Percentiles rank a stretch among this genome's conserved stretches.
Evolutionary conservation across 2,797 vertebrate genomes (phyloP).

Genomic region (Takifugu rubripes): DNA sequence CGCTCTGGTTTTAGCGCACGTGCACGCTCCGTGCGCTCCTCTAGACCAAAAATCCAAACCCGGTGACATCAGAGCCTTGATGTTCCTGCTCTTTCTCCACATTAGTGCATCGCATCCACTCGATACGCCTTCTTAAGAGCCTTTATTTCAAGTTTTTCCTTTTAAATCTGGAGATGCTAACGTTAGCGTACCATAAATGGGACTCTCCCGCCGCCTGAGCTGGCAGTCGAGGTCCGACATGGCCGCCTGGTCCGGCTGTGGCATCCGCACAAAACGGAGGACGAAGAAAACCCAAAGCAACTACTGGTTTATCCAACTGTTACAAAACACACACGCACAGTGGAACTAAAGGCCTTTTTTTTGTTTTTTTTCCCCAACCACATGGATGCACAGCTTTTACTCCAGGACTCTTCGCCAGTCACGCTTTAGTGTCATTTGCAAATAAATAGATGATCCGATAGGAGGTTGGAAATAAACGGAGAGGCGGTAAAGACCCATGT

Average conservation of each 20-base stretch:
- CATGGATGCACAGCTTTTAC: slow-evolving; percentile 44
- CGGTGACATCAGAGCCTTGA: slow-evolving; percentile 35
- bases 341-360: slow-evolving; percentile 50
- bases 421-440: slow-evolving; percentile 44
- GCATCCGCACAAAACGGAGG: slow-evolving; percentile 42
- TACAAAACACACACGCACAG: slow-evolving; percentile 49
- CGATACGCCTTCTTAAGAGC: slow-evolving; percentile 47
- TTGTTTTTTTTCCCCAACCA: slow-evolving; percentile 23
- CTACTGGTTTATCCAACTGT: slow-evolving; percentile 43
- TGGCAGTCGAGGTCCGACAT: slow-evolving; percentile 32
- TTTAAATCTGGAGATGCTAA: slow-evolving; percentile 42
- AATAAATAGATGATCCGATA: slow-evolving; percentile 48
- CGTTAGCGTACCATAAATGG: slow-evolving; percentile 45
- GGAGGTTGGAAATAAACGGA: slow-evolving; percentile 29
- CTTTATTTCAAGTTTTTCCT: slow-evolving; percentile 45
- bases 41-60: slow-evolving; percentile 44
- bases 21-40: slow-evolving; percentile 22
- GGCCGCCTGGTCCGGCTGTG: slow-evolving; percentile 43
- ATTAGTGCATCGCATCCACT: slow-evolving; percentile 39
- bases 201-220: slow-evolving; percentile 33
- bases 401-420: slow-evolving; percentile 33
- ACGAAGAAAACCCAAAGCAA: slow-evolving; percentile 38
- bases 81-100: slow-evolving; percentile 27
- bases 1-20: slow-evolving; percentile 51
- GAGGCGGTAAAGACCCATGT: slow-evolving; percentile 26